phyloP scores from a whole-genome alignment of 2,113 vertebrate genomes.

The Phalacrocorax brasilianus region DNA sequence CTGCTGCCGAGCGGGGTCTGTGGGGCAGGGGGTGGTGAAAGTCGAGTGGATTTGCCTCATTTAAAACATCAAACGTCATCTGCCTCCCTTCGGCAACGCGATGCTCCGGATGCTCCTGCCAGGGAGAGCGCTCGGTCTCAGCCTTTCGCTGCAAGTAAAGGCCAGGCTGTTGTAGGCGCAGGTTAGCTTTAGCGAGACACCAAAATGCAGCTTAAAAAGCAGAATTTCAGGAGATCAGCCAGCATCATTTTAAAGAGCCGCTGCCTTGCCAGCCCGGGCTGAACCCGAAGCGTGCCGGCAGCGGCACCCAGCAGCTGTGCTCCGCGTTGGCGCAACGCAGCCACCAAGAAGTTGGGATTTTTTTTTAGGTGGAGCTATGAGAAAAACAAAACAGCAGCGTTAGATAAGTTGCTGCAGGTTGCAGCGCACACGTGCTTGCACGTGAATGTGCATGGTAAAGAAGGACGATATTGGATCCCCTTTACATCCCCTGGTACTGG shows the following conservation, averaged over 20 bases:
- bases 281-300: rapidly evolving
- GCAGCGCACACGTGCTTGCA: neutral
- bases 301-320: rapidly evolving
- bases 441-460: rapidly evolving
- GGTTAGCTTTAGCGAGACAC: neutral
- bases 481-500: neutral
- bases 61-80: neutral
- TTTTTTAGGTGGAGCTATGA: neutral
- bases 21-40: neutral
- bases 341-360: rapidly evolving
- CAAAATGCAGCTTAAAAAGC: neutral
- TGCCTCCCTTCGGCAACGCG: neutral
- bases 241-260: neutral
- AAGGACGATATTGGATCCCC: neutral
- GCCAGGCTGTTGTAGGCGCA: neutral
- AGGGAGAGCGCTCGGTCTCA: neutral
- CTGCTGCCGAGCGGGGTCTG: neutral
- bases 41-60: neutral
- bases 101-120: rapidly evolving
- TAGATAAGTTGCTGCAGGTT: neutral
- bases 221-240: neutral
- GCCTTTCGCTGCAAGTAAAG: rapidly evolving
- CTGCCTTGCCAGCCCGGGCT: neutral
- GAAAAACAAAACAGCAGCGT: rapidly evolving
- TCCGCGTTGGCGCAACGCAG: rapidly evolving